Evolutionary conservation across 2,888 invertebrate species (phyloP), one percentile per base, ranked within the genome.

Genomic region (Aricia artaxerxes): DNA sequence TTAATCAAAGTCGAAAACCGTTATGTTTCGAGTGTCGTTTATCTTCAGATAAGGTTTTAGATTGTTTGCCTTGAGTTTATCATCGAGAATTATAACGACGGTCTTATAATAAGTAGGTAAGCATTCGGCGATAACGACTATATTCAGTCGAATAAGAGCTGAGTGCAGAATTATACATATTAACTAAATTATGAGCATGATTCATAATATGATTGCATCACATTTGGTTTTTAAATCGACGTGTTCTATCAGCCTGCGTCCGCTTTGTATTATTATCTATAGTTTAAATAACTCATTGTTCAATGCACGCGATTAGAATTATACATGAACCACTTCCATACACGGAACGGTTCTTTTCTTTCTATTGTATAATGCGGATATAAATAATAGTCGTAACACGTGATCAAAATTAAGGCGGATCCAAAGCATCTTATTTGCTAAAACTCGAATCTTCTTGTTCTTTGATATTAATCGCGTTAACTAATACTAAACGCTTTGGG

Each of bases 201-300:
- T 85, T 87, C 86, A 87, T 84, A 85, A 87, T 84, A 85, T 83
- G 85, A 88, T 89, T 91, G 88, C 83, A 82, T 83, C 83, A 84
- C 80, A 80, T 81, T 79, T 82, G 80, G 84, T 84, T 84, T 84
- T 83, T 86, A 88, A 89, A 89, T 89, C 89, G 86, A 85, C 87
- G 88, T 86, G 86, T 86, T 85, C 85, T 85, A 87, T 85, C 83
- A 79, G 79, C 78, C 85, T 84, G 83, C 85, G 84, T 78, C 80
- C 83, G 80, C 84, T 86, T 91, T 91, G 90, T 91, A 92, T 91
- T 89, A 88, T 88, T 89, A 90, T 87, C 88, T 88, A 87, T 87
- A 85, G 91, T 38, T 84, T 88, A 85, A 91, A 89, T 89, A 90
- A 88, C 86, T 87, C 88, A 88, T 90, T 90, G 90, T 90, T 90